Conservation (phyloP, 2,888 invertebrate species). For the Heterodera filipjevi region DNA sequence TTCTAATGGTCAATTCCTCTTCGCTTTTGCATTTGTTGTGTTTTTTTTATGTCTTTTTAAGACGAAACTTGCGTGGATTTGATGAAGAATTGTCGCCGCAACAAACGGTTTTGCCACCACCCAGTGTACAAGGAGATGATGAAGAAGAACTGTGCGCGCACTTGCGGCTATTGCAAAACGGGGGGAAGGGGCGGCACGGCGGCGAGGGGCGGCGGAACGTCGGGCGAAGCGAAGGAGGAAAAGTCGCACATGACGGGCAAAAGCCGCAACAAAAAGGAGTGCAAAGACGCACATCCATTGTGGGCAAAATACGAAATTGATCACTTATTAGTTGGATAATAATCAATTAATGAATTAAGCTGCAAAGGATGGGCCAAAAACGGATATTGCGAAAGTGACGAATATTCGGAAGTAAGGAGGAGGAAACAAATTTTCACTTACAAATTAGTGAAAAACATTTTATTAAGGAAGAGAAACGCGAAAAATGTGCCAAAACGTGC, state of each 20-base stretch:
- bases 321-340: background rate
- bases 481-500: conserved; percentile 47
- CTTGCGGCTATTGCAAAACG: conserved; percentile 44
- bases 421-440: background rate
- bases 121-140: conserved; percentile 45
- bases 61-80: conserved; percentile 42
- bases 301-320: background rate
- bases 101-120: conserved; percentile 49
- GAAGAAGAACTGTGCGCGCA: conserved; percentile 46
- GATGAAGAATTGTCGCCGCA: conserved; percentile 47
- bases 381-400: conserved; percentile 45
- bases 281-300: conserved; percentile 44
- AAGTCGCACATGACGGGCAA: conserved; percentile 19
- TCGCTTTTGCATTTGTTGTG: too few species aligned
- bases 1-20: too few species aligned
- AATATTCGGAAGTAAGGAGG: conserved; percentile 38
- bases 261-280: conserved; percentile 34
- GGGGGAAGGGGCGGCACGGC: background rate
- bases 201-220: background rate
- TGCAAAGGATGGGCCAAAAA: conserved; percentile 45
- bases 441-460: background rate
- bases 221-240: conserved; percentile 15
- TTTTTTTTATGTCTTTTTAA: background rate
- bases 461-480: conserved; percentile 44
- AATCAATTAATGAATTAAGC: conserved; percentile 11